Evolutionary conservation across 2,113 vertebrate genomes (phyloP), one percentile per base, ranked within the genome.

Genomic region (Alethe castanea): DNA sequence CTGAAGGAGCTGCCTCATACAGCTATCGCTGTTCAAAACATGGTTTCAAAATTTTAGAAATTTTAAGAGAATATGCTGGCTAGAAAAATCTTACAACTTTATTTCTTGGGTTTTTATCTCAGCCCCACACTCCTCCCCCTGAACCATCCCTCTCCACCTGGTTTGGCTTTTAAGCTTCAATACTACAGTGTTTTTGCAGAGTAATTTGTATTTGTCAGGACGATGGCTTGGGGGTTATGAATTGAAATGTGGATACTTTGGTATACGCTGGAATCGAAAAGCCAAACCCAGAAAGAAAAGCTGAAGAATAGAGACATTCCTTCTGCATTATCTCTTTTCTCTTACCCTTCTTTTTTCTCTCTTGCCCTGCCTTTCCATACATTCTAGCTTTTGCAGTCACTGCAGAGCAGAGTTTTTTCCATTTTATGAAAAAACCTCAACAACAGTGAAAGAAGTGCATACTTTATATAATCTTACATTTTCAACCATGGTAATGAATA

Each of bases 41-140:
- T 76, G 15, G 2, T 14, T 59, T 84, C 40, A 38, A 71, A 92
- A 78, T 9, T 47, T 64, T n/a, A 65, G 33, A 57, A 31, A 14
- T 18, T 15, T 71, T 67, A 61, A 64, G 5, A 66, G 19, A 77
- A 72, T 64, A 45, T 44, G 1, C 5, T 79, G 23, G 2, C 15
- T 86, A 31, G 19, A 69, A 85, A 84, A 45, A 4, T 65, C 19
- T n/a, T 45, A 17, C 12, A 70, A 19, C 2, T 61, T 61, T 73
- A 4, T 45, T 73, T 69, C 3, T 54, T 65, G n/a, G 10, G 5
- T 10, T 40, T 56, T 81, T 23, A 26, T 12, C 17, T 29, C 4
- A 3, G 7, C 6, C 12, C 14, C 23, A 59, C 5, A 42, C 1
- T 8, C 5, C 2, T 8, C 4, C 8, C 4, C 9, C 16, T 29